phyloP scores from a whole-genome alignment of 2,888 invertebrate species.

The Cheilosia urbana region DNA sequence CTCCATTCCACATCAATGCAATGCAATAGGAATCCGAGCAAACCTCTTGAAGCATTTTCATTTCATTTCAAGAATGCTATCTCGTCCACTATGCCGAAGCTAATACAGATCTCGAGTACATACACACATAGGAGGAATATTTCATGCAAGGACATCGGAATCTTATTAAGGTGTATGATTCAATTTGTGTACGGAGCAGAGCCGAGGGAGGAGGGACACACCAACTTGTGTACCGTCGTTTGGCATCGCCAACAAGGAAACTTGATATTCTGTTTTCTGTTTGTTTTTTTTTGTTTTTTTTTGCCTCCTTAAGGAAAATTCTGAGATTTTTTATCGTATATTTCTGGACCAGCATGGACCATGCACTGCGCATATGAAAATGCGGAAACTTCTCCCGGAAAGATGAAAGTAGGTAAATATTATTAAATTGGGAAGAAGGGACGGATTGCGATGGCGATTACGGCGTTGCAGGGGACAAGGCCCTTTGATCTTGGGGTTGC shows the following conservation, averaged over 20 bases:
- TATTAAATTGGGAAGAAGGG: conserved; percentile 19
- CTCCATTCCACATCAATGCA: background rate
- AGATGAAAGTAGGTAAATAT: conserved; percentile 31
- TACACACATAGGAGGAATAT: conserved; percentile 44
- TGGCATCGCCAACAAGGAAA: background rate
- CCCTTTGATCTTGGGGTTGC: background rate
- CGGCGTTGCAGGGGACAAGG: background rate
- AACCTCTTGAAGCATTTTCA: conserved; percentile 26
- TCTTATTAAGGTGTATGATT: conserved; percentile 69
- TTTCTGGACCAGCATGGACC: conserved; percentile 31
- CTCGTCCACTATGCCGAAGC: conserved; percentile 22
- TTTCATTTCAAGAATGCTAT: conserved; percentile 28
- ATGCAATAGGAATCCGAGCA: background rate
- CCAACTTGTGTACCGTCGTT: conserved; percentile 1
- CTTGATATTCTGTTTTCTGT: conserved; percentile 19
- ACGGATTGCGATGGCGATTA: background rate
- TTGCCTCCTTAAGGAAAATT: background rate
- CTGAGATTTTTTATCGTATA: conserved; percentile 39
- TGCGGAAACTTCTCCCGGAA: conserved; percentile 21
- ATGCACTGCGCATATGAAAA: conserved; percentile 33
- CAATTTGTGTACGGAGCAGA: conserved; percentile 51
- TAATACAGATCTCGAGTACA: conserved; percentile 51
- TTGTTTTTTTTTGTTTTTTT: background rate
- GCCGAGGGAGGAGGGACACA: conserved; percentile 15
- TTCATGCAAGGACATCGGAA: conserved; percentile 63